Base-by-base conservation (phyloP, 2,797 vertebrate genomes). In the Anniella stebbinsi region DNA sequence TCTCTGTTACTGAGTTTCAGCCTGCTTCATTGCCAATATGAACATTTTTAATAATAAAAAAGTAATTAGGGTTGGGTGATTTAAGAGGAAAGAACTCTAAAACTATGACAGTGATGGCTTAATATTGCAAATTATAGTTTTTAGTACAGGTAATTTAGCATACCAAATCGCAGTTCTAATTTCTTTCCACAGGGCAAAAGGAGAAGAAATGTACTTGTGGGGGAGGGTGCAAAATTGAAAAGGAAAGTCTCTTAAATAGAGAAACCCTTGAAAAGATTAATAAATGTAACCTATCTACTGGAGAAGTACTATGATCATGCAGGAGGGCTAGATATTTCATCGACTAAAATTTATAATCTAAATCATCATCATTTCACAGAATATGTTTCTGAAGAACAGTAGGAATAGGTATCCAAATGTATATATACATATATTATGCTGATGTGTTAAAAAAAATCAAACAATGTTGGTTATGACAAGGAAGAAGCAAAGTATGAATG, bases 111-210 rank as follows among this genome's bases (percentile, higher is more conserved):
- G 87, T 91, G 94, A 95, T 94, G 95, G 93, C 81, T 91, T 93
- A 95, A 96, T 77, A 88, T 84, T 93, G 87, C 23, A 86, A 95
- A 96, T 95, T 92, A 93, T 18, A 90, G 80, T 94, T 96, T 94
- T 92, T 90, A 92, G 86, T 84, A 77, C 91, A 96, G 91, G 90
- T 92, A 95, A 96, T 95, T 95, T 92, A 92, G 88, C 90, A 88
- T 92, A 94, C 82, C 84, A 94, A 96, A 95, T 91, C 88, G 93
- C 78, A 92, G 80, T 88, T 96, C 36, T 84, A 93, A 92, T 93
- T 95, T 95, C 85, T 73, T 95, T 83, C 75, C 89, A 87, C 3
- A 89, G 73, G 1, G 1, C 77, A 92, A 89, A 87, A 89, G 60
- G 54, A 86, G 82, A 13, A 1, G 30, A 84, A 92, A 21, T 75